These are phyloP conservation scores for Nycteola revayana DNA, from an alignment of 2,888 invertebrate genomes.

Conservation along the genomic window DNA sequence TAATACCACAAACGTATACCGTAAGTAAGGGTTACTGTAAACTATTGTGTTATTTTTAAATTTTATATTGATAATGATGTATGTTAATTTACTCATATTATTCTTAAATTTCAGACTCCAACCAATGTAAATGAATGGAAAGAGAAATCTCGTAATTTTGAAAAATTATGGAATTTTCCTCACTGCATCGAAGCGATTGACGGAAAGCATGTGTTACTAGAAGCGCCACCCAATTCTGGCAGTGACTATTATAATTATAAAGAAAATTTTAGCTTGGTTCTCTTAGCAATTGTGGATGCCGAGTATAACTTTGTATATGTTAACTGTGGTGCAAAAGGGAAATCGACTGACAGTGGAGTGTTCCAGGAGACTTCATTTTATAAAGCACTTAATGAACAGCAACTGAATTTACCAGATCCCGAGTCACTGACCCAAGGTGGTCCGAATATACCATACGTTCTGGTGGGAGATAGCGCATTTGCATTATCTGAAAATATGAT, in stretches of 20 bases:
- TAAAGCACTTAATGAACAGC: slow-evolving; percentile 11
- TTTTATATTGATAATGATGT: too few relatives aligned
- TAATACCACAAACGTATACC: too few relatives aligned
- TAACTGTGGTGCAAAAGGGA: slow-evolving; percentile 19
- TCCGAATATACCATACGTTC: slow-evolving; percentile 18
- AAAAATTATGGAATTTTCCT: slow-evolving; percentile 9
- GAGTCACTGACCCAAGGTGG: slow-evolving; percentile 17
- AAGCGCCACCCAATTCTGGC: slow-evolving; percentile 17
- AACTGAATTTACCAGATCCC: slow-evolving; percentile 14
- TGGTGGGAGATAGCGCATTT: slow-evolving; percentile 33
- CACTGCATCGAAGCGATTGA: slow-evolving; percentile 21
- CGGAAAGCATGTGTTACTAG: slow-evolving; percentile 20
- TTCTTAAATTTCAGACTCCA: slow-evolving; percentile 2
- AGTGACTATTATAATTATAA: slow-evolving; percentile 21
- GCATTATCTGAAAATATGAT: slow-evolving; percentile 23
- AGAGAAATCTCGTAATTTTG: not conserved
- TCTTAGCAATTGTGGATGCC: slow-evolving; percentile 23
- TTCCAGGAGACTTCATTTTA: slow-evolving; percentile 16
- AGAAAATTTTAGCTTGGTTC: slow-evolving; percentile 21
- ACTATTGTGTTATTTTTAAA: too few relatives aligned
- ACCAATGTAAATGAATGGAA: not conserved
- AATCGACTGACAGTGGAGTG: slow-evolving; percentile 25
- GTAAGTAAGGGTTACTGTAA: too few relatives aligned
- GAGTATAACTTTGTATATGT: slow-evolving; percentile 24
- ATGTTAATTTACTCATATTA: too few relatives aligned